Evolutionary conservation across 1,140 invertebrate species (phyloP).

Genomic region (Listronotus bonariensis): DNA sequence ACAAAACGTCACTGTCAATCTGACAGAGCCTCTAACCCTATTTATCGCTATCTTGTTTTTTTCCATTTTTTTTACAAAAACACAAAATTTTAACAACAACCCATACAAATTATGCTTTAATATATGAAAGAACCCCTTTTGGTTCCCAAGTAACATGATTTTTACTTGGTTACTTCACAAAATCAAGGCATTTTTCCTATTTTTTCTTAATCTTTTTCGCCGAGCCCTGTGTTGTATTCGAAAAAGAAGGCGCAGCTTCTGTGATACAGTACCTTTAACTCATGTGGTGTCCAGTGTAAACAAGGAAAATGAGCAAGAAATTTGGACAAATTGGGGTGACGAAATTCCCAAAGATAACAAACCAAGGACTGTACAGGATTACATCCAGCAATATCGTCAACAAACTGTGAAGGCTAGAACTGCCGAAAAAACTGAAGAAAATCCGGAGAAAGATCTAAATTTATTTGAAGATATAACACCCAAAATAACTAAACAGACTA

Average conservation of each 20-base stretch:
- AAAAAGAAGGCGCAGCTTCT: slow-evolving; percentile 58
- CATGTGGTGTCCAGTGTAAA: slow-evolving; percentile 56
- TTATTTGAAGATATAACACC: slow-evolving; percentile 64
- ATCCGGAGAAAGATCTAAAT: slow-evolving; percentile 54
- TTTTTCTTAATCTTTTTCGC: slow-evolving; percentile 58
- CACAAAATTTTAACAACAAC: too few relatives aligned
- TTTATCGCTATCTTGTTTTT: too few relatives aligned
- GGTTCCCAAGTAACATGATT: slow-evolving; percentile 38
- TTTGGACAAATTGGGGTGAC: slow-evolving; percentile 60
- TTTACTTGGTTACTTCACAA: slow-evolving; percentile 40
- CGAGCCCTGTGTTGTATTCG: slow-evolving; percentile 62
- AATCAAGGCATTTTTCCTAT: slow-evolving; percentile 58
- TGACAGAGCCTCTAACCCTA: too few relatives aligned
- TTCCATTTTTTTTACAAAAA: too few relatives aligned
- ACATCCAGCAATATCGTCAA: slow-evolving; percentile 62
- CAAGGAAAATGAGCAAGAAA: slow-evolving; percentile 41
- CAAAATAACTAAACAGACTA: slow-evolving; percentile 59
- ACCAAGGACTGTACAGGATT: slow-evolving; percentile 59
- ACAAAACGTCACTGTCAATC: too few relatives aligned
- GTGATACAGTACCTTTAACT: slow-evolving; percentile 60
- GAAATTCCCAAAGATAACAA: slow-evolving; percentile 43
- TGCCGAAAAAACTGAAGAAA: slow-evolving; percentile 41
- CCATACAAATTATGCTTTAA: too few relatives aligned
- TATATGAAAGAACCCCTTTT: too few relatives aligned
- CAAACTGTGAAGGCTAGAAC: slow-evolving; percentile 43